A percentile compares a stretch with the other conserved stretches of the same genome.
Evolutionary conservation across 2,113 vertebrate species (phyloP).

Genomic region (Psilopsiagon aurifrons): DNA sequence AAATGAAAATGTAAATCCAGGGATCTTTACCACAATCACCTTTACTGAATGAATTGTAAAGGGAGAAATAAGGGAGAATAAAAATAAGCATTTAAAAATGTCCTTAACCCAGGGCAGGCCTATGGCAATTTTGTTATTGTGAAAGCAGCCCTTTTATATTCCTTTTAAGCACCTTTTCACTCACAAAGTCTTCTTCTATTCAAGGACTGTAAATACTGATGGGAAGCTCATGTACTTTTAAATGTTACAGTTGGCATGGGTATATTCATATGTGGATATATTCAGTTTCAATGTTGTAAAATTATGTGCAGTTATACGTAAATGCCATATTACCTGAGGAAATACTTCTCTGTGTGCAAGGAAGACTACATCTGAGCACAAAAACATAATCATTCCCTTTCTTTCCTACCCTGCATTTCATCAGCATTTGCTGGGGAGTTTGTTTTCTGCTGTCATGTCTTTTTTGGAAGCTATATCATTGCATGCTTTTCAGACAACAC

Average conservation of each 20-base stretch:
- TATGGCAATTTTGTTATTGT: background rate
- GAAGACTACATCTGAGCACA: background rate
- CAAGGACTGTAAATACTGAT: background rate
- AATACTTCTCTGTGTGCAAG: background rate
- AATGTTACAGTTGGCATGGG: background rate
- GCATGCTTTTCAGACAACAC: slow-evolving; percentile 23
- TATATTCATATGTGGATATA: background rate
- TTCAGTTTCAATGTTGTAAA: background rate
- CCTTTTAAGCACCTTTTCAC: background rate
- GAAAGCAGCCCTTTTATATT: background rate
- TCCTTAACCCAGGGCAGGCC: background rate
- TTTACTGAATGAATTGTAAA: background rate
- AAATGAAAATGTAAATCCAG: background rate
- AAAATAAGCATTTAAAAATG: background rate
- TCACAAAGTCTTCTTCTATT: background rate
- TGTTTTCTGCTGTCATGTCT: background rate
- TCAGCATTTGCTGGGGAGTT: background rate
- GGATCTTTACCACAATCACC: background rate
- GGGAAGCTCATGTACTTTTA: background rate
- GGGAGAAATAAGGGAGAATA: background rate
- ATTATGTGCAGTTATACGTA: background rate
- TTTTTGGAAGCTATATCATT: background rate
- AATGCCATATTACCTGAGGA: background rate
- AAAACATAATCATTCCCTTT: background rate
- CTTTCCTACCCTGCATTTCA: background rate